A percentile compares a stretch with the other conserved stretches of the same genome.
Evolutionary conservation across 2,113 vertebrate genomes (phyloP).

Genomic region (Anguilla japonica): DNA sequence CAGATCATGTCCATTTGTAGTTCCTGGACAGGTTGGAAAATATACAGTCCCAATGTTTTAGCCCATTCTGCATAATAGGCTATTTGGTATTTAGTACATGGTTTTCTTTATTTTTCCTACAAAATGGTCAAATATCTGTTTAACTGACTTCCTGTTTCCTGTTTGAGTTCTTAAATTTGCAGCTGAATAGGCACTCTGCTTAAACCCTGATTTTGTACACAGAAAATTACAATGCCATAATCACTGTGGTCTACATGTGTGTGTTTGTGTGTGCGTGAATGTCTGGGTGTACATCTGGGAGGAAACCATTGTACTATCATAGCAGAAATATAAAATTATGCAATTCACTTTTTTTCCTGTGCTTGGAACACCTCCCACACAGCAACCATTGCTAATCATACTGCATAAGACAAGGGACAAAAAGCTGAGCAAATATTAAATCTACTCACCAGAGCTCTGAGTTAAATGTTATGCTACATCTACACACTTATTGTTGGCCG

Average conservation of each 20-base stretch:
- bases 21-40: neutral
- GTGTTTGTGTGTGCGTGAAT: too few relatives aligned
- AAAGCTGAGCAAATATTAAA: neutral
- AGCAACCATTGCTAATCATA: neutral
- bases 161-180: neutral
- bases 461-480: neutral
- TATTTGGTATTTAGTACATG: neutral
- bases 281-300: neutral
- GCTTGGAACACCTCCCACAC: neutral
- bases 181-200: neutral
- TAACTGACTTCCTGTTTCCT: conserved; percentile 21
- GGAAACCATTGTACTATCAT: neutral
- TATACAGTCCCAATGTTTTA: neutral
- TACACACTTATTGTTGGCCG: neutral
- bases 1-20: neutral
- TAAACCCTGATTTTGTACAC: neutral
- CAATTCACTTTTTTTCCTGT: neutral
- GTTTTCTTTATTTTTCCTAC: neutral
- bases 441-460: neutral
- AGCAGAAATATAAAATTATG: neutral
- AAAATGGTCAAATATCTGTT: neutral
- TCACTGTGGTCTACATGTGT: neutral
- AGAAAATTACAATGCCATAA: too few relatives aligned
- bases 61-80: neutral
- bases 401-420: neutral